phyloP scores from a whole-genome alignment of 1,140 invertebrate genomes.

The Bilobella aurantiaca region DNA sequence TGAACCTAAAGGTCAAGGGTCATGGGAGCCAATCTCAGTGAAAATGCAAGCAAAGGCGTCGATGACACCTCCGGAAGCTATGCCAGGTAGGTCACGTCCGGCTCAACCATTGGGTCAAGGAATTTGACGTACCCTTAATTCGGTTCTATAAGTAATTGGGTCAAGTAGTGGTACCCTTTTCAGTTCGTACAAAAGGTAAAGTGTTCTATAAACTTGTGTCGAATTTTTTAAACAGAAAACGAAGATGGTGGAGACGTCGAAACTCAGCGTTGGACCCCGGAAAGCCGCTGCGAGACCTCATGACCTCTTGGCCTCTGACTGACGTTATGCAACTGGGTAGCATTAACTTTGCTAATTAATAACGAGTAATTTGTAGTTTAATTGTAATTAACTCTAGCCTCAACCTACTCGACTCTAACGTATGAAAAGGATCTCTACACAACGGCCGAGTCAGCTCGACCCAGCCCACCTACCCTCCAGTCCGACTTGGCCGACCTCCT shows the following conservation, averaged over 20 bases:
- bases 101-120: background rate
- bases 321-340: conserved; percentile 5
- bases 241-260: background rate
- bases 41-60: background rate
- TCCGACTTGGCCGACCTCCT: conserved; percentile 16
- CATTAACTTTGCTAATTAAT: background rate
- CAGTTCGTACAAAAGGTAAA: too few species aligned
- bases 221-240: too few species aligned
- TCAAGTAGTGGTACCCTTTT: too few species aligned
- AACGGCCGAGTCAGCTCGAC: conserved; percentile 11
- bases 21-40: conserved; percentile 1
- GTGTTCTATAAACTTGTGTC: too few species aligned
- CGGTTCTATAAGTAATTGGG: background rate
- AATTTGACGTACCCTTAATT: background rate
- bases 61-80: conserved; percentile 2
- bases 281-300: background rate
- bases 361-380: background rate
- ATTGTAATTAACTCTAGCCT: conserved; percentile 7
- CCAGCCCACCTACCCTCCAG: conserved; percentile 6
- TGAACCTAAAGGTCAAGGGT: background rate
- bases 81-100: background rate
- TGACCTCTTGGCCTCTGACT: background rate
- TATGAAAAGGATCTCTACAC: conserved; percentile 15
- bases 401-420: conserved; percentile 6
- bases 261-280: background rate